Evolutionary conservation across 2,113 vertebrate genomes (phyloP).

Genomic region (Tupaia tana): DNA sequence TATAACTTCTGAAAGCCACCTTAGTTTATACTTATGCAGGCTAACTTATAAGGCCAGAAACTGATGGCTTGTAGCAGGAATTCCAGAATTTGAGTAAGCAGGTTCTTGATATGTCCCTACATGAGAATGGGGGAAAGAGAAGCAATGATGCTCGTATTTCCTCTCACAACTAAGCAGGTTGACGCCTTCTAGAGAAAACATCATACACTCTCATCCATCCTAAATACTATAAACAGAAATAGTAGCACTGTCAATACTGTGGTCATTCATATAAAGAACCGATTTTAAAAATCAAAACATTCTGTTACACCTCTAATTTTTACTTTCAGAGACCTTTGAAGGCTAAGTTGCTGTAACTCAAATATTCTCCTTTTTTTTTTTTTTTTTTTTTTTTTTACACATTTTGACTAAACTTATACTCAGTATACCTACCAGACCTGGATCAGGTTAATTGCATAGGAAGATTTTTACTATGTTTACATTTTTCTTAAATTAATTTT

Average conservation of each 20-base stretch:
- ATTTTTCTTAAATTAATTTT: constrained; percentile 87
- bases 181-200: neutral
- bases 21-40: neutral
- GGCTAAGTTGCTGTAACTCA: constrained; percentile 76
- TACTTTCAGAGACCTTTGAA: constrained; percentile 81
- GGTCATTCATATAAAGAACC: constrained; percentile 71
- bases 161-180: neutral
- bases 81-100: constrained; percentile 46
- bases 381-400: constrained; percentile 51
- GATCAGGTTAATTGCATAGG: constrained; percentile 87
- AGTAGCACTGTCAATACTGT: neutral
- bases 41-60: neutral
- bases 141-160: accelerated
- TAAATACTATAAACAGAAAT: neutral
- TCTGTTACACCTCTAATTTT: constrained; percentile 83
- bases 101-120: neutral
- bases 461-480: constrained; percentile 87
- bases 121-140: constrained; percentile 14
- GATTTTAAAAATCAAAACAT: constrained; percentile 77
- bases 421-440: constrained; percentile 86
- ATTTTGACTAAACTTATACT: constrained; percentile 78
- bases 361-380: constrained; percentile 75
- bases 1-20: constrained; percentile 22
- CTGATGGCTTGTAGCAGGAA: neutral
- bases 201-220: neutral